Percentiles rank a stretch among this genome's conserved stretches.
These are phyloP conservation scores for Automeris io DNA, from an alignment of 2,888 invertebrate species.

Conservation along the genomic window DNA sequence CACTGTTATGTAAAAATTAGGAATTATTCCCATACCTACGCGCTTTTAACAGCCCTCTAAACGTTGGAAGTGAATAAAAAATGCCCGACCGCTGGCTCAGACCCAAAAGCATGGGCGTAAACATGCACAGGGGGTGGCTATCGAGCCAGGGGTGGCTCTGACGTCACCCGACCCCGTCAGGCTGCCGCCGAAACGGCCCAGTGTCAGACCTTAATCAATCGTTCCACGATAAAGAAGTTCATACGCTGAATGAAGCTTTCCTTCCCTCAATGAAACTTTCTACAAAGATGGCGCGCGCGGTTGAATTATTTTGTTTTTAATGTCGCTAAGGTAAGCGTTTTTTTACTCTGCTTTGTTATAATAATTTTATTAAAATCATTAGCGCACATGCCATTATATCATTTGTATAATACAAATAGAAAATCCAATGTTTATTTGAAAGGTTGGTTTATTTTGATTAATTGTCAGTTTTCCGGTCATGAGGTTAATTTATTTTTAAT, in stretches of 20 bases:
- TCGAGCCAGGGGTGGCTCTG: constrained; percentile 33
- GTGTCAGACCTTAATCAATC: constrained; percentile 43
- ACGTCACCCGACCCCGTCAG: constrained; percentile 63
- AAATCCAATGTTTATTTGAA: too few species aligned
- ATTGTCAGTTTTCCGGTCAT: too few species aligned
- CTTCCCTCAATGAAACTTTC: constrained; percentile 11
- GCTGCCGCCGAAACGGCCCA: constrained; percentile 49
- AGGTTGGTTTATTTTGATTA: too few species aligned
- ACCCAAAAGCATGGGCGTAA: constrained; percentile 55
- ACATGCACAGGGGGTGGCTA: constrained; percentile 50
- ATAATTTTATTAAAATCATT: constrained; percentile 8
- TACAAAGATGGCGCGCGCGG: neutral
- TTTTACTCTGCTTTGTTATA: constrained; percentile 9
- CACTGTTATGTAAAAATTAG: too few species aligned
- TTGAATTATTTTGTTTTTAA: constrained; percentile 5
- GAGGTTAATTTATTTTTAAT: too few species aligned
- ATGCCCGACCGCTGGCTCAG: constrained; percentile 36
- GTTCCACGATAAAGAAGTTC: constrained; percentile 31
- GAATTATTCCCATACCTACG: constrained; percentile 3
- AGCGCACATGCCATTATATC: neutral
- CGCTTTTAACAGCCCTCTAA: constrained; percentile 15
- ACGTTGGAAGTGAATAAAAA: constrained; percentile 35
- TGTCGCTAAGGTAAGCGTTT: constrained; percentile 31
- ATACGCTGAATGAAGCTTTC: constrained; percentile 24
- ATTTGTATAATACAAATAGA: too few species aligned